Evolutionary conservation across 2,888 invertebrate species (phyloP), one percentile per base, ranked within the genome.

Genomic region (Gandaritis pyraliata): DNA sequence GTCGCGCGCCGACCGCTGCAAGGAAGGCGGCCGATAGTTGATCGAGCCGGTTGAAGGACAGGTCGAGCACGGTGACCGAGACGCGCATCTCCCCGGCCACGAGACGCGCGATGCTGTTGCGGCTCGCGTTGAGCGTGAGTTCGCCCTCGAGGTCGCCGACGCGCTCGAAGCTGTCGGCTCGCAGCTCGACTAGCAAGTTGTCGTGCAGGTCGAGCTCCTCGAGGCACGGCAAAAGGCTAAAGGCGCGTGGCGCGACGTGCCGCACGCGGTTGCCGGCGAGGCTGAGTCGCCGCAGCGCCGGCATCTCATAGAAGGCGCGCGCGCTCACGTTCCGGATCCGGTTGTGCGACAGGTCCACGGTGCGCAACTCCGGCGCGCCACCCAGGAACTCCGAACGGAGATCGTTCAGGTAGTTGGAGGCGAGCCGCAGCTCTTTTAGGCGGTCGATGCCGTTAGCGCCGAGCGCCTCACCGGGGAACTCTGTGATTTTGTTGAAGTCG

Each of bases 401-500:
- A 1, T 83, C 87, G 52, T 93, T 93, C 45, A 97, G 82, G 59
- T 94, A 94, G 82, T 97, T 97, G 80, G 96, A 96, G 0, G 96
- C 95, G 33, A 97, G 90, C 71, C 97, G 94, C 10, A 97, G 92
- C 77, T 97, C 97, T 54, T 94, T 94, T 58, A 97, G 87, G 76
- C 95, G 94, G 23, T 93, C 93, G 73, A 96, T 95, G 6, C 49
- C 92, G 91, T 33, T 78, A 11, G 48, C 55, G 39, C 58, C 61
- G 33, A 64, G 63, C 38, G 70, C 61, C 62, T 94, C 94, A 38
- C 92, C 93, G 0, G 96, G 96, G 68, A 97, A 88, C 39, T 93
- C 89, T 50, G 94, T 93, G 12, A 97, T 90, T 73, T 95, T 94
- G 84, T 97, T 98, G 55, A 96, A 96, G 75, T 97, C 97, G 73